These are phyloP conservation scores for Wasmannia auropunctata DNA, from an alignment of 1,140 invertebrate species.

Conservation along the genomic window DNA sequence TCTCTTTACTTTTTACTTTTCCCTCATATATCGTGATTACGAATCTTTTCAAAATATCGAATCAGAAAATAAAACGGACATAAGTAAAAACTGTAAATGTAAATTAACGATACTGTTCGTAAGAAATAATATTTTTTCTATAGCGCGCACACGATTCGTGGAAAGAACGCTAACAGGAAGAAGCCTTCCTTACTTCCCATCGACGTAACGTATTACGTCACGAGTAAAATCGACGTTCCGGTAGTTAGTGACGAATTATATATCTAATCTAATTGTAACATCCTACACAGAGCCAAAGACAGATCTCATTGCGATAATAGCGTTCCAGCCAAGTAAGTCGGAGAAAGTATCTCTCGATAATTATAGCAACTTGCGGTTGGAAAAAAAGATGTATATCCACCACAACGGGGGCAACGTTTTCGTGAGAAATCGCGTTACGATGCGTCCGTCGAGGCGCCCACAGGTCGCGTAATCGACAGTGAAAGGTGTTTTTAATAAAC, in stretches of 20 bases:
- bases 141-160: not conserved
- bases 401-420: constrained; percentile 35
- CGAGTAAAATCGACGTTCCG: constrained; percentile 38
- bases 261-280: constrained; percentile 65
- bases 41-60: not conserved
- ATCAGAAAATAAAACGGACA: not conserved
- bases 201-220: constrained; percentile 20
- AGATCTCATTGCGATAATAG: constrained; percentile 61
- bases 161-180: not conserved
- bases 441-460: not conserved
- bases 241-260: constrained; percentile 46
- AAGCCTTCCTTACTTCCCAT: not conserved
- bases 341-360: constrained; percentile 64
- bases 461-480: not conserved
- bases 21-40: not conserved
- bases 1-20: not conserved
- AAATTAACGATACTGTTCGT: not conserved
- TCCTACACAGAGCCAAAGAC: not conserved
- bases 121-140: not conserved
- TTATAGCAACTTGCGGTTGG: not conserved
- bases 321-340: constrained; percentile 1
- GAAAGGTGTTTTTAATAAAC: not conserved
- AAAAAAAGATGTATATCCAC: not conserved
- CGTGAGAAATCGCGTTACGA: constrained; percentile 45
- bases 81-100: not conserved